These are phyloP conservation scores for Callospermophilus lateralis DNA, from an alignment of 2,113 vertebrate genomes.

Conservation along the genomic window DNA sequence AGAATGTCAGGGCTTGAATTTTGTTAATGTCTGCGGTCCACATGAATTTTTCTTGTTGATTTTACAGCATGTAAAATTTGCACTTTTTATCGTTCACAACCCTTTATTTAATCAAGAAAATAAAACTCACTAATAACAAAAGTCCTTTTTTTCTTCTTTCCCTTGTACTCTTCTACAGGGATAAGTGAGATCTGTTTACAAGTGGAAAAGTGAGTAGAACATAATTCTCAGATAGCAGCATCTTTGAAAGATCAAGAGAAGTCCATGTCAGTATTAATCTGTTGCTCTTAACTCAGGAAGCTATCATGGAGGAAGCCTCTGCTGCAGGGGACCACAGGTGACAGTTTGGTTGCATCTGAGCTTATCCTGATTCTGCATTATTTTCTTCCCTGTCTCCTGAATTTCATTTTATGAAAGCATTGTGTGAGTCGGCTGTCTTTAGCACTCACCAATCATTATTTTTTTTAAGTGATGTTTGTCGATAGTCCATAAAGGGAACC, in stretches of 20 bases:
- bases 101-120: slow-evolving; percentile 78
- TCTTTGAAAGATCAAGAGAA: slow-evolving; percentile 63
- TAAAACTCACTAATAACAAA: slow-evolving; percentile 68
- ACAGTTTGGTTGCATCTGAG: not conserved
- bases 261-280: slow-evolving; percentile 66
- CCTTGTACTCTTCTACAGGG: slow-evolving; percentile 56
- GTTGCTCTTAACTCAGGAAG: slow-evolving; percentile 57
- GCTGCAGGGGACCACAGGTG: slow-evolving; percentile 25
- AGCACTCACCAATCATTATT: slow-evolving; percentile 63
- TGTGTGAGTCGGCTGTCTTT: slow-evolving; percentile 67
- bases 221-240: not conserved
- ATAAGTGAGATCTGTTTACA: slow-evolving; percentile 53
- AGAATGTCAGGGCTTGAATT: slow-evolving; percentile 85
- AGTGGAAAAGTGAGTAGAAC: slow-evolving; percentile 25
- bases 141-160: slow-evolving; percentile 25
- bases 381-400: slow-evolving; percentile 52
- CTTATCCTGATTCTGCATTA: slow-evolving; percentile 19
- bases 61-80: slow-evolving; percentile 82
- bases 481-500: slow-evolving; percentile 75
- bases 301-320: not conserved
- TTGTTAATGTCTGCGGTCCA: slow-evolving; percentile 81
- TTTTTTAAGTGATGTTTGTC: slow-evolving; percentile 77
- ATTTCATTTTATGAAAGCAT: slow-evolving; percentile 67
- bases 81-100: slow-evolving; percentile 81
- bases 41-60: slow-evolving; percentile 82